A percentile compares a stretch with the other conserved stretches of the same genome.
These are phyloP conservation scores for Bovichtus diacanthus DNA, from an alignment of 2,797 vertebrate species.

Conservation along the genomic window DNA sequence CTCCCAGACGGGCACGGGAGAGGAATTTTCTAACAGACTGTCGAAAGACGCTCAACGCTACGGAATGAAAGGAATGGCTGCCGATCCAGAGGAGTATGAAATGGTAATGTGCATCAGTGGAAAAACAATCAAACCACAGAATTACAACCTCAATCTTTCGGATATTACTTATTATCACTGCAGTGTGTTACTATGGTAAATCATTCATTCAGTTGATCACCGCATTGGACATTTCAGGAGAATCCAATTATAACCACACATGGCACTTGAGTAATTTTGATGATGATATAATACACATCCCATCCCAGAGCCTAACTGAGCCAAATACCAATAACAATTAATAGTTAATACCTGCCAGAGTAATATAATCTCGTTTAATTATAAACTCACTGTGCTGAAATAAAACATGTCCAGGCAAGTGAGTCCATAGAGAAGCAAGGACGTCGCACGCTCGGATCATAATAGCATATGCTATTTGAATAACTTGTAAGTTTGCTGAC, in stretches of 20 bases:
- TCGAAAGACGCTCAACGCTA: conserved; percentile 98
- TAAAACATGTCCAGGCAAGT: not conserved
- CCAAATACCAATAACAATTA: not conserved
- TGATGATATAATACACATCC: not conserved
- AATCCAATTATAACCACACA: too few species aligned
- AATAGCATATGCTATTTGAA: not conserved
- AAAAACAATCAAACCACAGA: conserved; percentile 8
- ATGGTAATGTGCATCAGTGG: conserved; percentile 85
- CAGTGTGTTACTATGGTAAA: not conserved
- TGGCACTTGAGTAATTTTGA: not conserved
- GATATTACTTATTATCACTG: not conserved
- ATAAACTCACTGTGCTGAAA: not conserved
- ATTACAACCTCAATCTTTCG: conserved; percentile 25
- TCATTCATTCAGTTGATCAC: not conserved
- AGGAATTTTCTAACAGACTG: conserved; percentile 96
- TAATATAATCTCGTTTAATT: not conserved
- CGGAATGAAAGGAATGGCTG: conserved; percentile 95
- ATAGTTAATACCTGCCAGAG: not conserved
- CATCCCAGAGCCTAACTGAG: not conserved
- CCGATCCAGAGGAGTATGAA: conserved; percentile 97
- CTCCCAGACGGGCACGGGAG: conserved; percentile 96
- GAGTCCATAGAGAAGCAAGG: not conserved
- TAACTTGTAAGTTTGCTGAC: not conserved
- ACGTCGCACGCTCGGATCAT: not conserved
- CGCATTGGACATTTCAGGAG: too few species aligned